Evolutionary conservation across 2,797 vertebrate species (phyloP), one percentile per base, ranked within the genome.

Genomic region (Chelonia mydas): DNA sequence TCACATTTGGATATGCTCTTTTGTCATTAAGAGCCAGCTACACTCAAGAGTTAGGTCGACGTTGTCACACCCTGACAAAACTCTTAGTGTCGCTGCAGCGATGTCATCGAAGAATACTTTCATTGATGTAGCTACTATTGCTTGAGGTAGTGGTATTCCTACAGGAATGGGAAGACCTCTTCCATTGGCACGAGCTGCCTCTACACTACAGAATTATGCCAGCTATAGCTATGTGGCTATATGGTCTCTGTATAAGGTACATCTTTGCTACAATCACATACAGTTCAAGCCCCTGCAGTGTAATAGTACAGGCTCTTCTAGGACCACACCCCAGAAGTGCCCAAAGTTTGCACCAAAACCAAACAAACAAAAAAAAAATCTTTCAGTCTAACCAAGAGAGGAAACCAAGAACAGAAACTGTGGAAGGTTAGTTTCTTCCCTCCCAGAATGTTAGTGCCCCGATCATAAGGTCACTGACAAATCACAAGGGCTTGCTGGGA

Each of bases 361-460:
- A 50, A 50, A 4, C 49, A 50, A 41, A 12, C 9, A 49, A 49
- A 11, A 13, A 50, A 5, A 49, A 61, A 61, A 33, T 59, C 57
- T 10, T 59, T 61, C 59, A 16, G 31, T 31, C 31, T 59, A 59
- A 61, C 65, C 49, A 57, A 10, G 50, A 49, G 61, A 51, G 77
- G 31, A 13, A 81, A 74, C 1, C 78, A 72, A 86, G 81, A 5
- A 45, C 31, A 3, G 72, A 27, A 5, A 28, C 87, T 28, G 17
- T 0, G 37, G 92, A 45, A 19, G 91, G 28, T 41, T 72, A 51
- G 79, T 72, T 87, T 94, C 68, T 19, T 49, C 81, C 88, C 33
- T 50, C 88, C 81, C 53, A 3, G 88, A 33, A 28, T 3, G 53
- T 23, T 23, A 47, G 54, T 11, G 84, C 1, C 0, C 0, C 79